These are phyloP conservation scores for Phaethon lepturus DNA, from an alignment of 2,113 vertebrate genomes.

Conservation along the genomic window DNA sequence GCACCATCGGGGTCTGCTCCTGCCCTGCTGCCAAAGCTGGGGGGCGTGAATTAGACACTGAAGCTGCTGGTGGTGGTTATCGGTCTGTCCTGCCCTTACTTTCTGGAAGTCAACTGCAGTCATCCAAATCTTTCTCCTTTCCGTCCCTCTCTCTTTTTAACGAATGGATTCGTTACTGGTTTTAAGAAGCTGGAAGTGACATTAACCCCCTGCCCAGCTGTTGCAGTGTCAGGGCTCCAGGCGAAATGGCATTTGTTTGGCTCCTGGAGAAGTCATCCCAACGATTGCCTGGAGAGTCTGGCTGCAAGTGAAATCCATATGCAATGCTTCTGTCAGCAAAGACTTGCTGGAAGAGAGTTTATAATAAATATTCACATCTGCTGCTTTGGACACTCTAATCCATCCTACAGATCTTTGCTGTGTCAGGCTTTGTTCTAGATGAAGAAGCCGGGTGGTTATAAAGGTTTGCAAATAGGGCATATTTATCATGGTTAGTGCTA, in stretches of 20 bases:
- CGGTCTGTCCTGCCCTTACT: neutral
- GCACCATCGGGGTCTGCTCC: neutral
- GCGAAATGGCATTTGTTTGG: conserved; percentile 39
- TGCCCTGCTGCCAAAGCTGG: neutral
- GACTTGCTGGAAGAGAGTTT: conserved; percentile 62
- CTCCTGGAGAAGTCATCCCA: conserved; percentile 53
- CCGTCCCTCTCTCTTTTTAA: neutral
- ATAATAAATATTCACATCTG: conserved; percentile 83
- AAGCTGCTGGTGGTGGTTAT: neutral
- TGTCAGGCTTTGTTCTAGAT: conserved; percentile 81
- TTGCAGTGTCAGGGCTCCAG: neutral
- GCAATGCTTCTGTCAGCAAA: conserved; percentile 77
- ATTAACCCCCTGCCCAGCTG: conserved; percentile 2
- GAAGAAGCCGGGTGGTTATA: conserved; percentile 70
- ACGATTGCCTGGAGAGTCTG: conserved; percentile 36
- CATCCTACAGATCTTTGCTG: conserved; percentile 80
- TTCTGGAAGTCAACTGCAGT: neutral
- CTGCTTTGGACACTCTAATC: conserved; percentile 81
- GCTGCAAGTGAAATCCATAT: conserved; percentile 62
- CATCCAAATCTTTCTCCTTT: neutral
- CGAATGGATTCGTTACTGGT: neutral
- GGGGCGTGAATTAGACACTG: neutral
- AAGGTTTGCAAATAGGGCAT: conserved; percentile 74
- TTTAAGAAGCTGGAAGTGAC: conserved; percentile 39
- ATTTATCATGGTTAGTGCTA: conserved; percentile 78